Evolutionary conservation across 2,888 invertebrate genomes (phyloP).

Genomic region (Halictus quadricinctus): DNA sequence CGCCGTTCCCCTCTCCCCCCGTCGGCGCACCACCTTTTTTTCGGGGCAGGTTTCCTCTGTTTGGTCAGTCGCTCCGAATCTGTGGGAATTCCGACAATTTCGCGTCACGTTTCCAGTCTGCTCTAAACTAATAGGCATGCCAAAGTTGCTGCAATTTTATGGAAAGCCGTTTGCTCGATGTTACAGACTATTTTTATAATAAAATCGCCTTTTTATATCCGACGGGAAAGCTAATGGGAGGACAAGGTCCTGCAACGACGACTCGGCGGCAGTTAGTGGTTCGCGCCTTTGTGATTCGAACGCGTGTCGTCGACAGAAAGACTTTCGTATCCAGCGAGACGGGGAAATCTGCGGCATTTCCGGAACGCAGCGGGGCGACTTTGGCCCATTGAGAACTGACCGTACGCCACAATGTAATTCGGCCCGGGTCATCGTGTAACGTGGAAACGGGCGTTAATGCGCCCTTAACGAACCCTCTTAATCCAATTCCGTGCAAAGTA

Average conservation of each 20-base stretch:
- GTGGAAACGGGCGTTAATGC: constrained; percentile 73
- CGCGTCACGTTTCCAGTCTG: too few species aligned
- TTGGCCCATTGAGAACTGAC: constrained; percentile 68
- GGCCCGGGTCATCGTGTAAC: constrained; percentile 69
- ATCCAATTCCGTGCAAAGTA: constrained; percentile 78
- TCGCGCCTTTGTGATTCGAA: background rate
- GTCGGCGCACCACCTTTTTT: constrained; percentile 26
- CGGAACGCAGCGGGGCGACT: constrained; percentile 59
- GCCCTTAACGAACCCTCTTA: constrained; percentile 76
- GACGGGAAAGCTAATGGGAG: too few species aligned
- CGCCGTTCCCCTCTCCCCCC: constrained; percentile 10
- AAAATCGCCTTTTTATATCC: background rate
- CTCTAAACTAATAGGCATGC: background rate
- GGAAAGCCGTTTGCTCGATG: background rate
- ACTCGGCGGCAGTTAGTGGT: background rate
- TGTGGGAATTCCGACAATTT: constrained; percentile 60
- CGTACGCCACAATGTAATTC: constrained; percentile 68
- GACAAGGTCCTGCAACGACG: background rate
- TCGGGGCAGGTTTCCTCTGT: constrained; percentile 21
- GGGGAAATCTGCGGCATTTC: constrained; percentile 52
- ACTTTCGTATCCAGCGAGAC: constrained; percentile 36
- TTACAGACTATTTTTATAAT: background rate
- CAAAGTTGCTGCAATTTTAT: background rate
- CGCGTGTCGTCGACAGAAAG: background rate
- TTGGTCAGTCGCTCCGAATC: constrained; percentile 1